Conservation (phyloP, 2,113 vertebrate species). For the Corythornis madagascariensis region DNA sequence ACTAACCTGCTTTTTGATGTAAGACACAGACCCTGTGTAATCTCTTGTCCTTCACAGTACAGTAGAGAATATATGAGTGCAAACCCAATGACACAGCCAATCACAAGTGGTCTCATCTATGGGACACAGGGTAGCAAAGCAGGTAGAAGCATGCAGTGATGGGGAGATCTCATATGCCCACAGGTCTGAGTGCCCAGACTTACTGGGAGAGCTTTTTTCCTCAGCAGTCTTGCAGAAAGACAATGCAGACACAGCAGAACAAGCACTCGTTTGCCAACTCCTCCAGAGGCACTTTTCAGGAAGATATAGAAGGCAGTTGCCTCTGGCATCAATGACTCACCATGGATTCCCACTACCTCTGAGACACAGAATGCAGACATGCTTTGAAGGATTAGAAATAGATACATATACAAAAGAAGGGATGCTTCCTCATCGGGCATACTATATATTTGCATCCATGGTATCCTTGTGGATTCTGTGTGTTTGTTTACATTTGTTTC, state of each 20-base stretch:
- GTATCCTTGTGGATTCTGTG: background rate
- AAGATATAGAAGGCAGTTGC: background rate
- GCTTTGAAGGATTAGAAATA: background rate
- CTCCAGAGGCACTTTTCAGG: background rate
- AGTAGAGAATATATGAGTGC: background rate
- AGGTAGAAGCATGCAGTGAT: fast-evolving
- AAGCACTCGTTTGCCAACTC: background rate
- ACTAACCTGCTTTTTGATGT: background rate
- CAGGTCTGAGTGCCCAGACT: background rate
- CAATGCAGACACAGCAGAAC: background rate
- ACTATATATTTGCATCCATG: background rate
- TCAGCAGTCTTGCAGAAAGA: background rate
- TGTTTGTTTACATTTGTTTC: background rate
- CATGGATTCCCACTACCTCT: background rate
- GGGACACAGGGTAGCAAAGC: fast-evolving
- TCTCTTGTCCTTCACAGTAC: background rate
- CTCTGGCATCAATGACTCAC: background rate
- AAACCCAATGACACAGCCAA: background rate
- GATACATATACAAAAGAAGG: fast-evolving
- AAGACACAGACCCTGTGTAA: background rate
- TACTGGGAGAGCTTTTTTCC: background rate
- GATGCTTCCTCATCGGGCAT: background rate
- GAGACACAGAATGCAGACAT: background rate
- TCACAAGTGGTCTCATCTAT: fast-evolving
- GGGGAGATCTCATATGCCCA: background rate